Percentiles rank a stretch among this genome's conserved stretches.
phyloP scores from a whole-genome alignment of 1,140 invertebrate species.

The Pseudomyrmex gracilis region DNA sequence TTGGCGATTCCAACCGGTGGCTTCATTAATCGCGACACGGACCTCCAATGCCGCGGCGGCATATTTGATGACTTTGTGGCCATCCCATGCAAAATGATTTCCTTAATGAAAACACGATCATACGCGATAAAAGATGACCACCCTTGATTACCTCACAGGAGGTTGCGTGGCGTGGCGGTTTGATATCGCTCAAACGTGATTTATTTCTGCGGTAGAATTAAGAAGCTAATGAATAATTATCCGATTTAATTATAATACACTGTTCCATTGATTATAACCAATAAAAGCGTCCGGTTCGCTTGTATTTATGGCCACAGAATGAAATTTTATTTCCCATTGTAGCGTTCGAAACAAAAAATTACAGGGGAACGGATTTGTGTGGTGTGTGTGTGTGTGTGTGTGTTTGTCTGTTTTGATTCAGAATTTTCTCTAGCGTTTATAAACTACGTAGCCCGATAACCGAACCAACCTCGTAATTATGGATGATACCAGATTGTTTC shows the following conservation, averaged over 20 bases:
- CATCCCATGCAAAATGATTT: slow-evolving; percentile 72
- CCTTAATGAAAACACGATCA: slow-evolving; percentile 78
- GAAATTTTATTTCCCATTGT: slow-evolving; percentile 35
- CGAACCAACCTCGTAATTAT: slow-evolving; percentile 46
- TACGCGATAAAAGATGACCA: slow-evolving; percentile 65
- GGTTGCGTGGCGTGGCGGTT: slow-evolving; percentile 24
- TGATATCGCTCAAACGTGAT: slow-evolving; percentile 36
- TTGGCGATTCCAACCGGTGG: slow-evolving; percentile 68
- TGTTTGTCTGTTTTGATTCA: not conserved
- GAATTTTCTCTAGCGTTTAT: not conserved
- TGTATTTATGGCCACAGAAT: slow-evolving; percentile 18
- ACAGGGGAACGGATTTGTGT: slow-evolving; percentile 13
- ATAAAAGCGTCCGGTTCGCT: not conserved
- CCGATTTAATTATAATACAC: slow-evolving; percentile 47
- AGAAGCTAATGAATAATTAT: slow-evolving; percentile 58
- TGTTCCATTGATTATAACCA: slow-evolving; percentile 9
- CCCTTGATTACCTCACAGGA: slow-evolving; percentile 56
- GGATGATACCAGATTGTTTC: slow-evolving; percentile 17
- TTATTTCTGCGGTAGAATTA: slow-evolving; percentile 41
- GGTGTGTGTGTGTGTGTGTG: not conserved
- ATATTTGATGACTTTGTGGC: slow-evolving; percentile 72
- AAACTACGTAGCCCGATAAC: slow-evolving; percentile 14
- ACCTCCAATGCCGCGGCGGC: slow-evolving; percentile 64
- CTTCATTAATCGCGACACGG: slow-evolving; percentile 76
- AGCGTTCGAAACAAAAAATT: slow-evolving; percentile 15